A percentile compares a stretch with the other conserved stretches of the same genome.
Conservation (phyloP, 64 coral and sea anemone genomes). For the Cladopsammia gracilis region DNA sequence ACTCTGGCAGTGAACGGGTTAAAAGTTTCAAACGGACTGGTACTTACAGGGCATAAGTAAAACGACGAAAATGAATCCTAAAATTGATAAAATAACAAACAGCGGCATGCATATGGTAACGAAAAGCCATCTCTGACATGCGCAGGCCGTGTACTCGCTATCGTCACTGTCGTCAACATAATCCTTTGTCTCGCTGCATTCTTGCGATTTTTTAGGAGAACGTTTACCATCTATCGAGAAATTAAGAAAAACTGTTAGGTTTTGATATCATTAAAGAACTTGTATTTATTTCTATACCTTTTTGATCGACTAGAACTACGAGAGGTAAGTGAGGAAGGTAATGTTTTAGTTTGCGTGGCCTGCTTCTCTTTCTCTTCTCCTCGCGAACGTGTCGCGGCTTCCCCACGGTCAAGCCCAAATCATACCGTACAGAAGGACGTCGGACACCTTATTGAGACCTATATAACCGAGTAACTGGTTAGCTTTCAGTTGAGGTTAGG, state of each 20-base stretch:
- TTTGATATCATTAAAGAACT: background rate
- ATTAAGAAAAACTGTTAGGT: background rate
- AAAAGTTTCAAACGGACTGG: background rate
- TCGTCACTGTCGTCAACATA: slow-evolving; percentile 47
- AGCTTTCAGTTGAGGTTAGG: too few relatives aligned
- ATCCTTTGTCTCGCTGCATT: slow-evolving; percentile 40
- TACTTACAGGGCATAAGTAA: slow-evolving; percentile 84
- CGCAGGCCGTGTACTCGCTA: slow-evolving; percentile 63
- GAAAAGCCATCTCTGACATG: slow-evolving; percentile 85
- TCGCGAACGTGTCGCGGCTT: too few relatives aligned
- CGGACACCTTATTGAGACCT: too few relatives aligned
- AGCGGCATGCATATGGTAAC: slow-evolving; percentile 75
- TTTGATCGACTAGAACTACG: too few relatives aligned
- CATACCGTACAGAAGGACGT: too few relatives aligned
- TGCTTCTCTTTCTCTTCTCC: too few relatives aligned
- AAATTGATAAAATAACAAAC: slow-evolving; percentile 71
- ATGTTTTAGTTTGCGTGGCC: too few relatives aligned
- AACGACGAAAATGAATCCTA: slow-evolving; percentile 71
- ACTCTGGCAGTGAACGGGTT: too few relatives aligned
- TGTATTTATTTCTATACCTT: background rate
- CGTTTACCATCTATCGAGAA: background rate
- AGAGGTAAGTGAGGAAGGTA: too few relatives aligned
- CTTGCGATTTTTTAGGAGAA: slow-evolving; percentile 39
- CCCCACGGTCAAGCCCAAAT: too few relatives aligned
- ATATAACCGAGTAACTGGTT: too few relatives aligned